Base-by-base conservation (phyloP, 2,113 vertebrate species). In the Anhinga rufa region DNA sequence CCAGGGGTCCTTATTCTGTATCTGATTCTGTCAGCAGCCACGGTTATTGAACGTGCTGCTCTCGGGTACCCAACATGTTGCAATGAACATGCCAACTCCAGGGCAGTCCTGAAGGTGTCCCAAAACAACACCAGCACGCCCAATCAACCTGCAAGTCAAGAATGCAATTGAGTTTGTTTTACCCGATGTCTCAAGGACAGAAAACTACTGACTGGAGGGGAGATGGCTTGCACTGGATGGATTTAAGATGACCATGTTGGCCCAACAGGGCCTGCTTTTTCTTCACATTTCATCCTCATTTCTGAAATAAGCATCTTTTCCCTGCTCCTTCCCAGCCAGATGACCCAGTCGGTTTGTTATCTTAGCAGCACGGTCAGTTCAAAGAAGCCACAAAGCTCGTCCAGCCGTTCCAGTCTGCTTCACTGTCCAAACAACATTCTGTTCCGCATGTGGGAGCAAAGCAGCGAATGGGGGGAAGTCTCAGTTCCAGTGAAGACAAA, bases 261-360 rank as follows among this genome's bases (percentile, higher is more conserved):
- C 46, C 75, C 15, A 7, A 28, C 29, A 74, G 51, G 16, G 12
- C 17, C 64, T 24, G 16, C 17, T 46, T 46, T 31, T 31, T 7
- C 28, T n/a, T 38, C 36, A 3, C 1, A 7, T 42, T 68, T 55
- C 82, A 31, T 28, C 10, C 0, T 4, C 1, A 0, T 52, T 57
- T 80, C 29, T 26, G 52, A 48, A 85, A 34, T 4, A 17, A 61
- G 24, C 0, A 0, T 25, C 68, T 70, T 76, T 36, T 34, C 82
- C 52, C 79, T 12, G 36, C 70, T 55, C 36, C 22, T 6, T 44
- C 51, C 52, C 22, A 44, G 64, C n/a, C 20, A 0, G 14, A 22
- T n/a, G 55, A 51, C 72, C 58, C 38, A 24, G 25, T 1, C 3
- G 1, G 57, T 15, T 15, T 13, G 42, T 24, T 25, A 32, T 40